Percentiles rank a stretch among this genome's conserved stretches.
Conservation (phyloP, 2,888 invertebrate genomes). For the Pinctada fucata region DNA sequence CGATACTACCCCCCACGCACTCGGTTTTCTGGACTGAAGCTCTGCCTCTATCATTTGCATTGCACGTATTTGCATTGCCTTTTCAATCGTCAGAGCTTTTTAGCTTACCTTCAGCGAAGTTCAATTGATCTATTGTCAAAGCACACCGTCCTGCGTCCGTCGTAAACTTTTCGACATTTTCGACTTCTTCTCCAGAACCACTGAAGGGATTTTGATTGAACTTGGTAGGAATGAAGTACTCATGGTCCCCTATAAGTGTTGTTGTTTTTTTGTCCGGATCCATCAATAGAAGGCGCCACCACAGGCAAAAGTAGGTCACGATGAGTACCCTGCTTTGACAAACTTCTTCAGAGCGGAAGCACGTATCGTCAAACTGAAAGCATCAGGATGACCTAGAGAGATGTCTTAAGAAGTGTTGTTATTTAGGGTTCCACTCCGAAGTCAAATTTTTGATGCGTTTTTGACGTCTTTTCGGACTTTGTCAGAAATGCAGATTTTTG, state of each 20-base stretch:
- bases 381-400: not conserved
- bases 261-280: not conserved
- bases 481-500: too few relatives aligned
- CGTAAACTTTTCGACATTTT: not conserved
- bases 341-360: not conserved
- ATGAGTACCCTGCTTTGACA: not conserved
- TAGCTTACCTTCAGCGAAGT: not conserved
- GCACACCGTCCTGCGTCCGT: not conserved
- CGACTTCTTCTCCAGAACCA: not conserved
- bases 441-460: too few relatives aligned
- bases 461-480: too few relatives aligned
- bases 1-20: too few relatives aligned
- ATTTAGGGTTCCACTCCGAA: not conserved
- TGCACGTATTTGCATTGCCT: too few relatives aligned
- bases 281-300: not conserved
- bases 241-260: not conserved
- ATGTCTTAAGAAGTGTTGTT: not conserved
- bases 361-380: not conserved
- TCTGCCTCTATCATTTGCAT: too few relatives aligned
- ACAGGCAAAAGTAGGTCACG: not conserved
- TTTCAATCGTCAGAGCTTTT: too few relatives aligned
- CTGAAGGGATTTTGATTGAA: not conserved
- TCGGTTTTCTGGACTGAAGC: too few relatives aligned
- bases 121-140: not conserved
- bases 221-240: not conserved